A percentile compares a stretch with the other conserved stretches of the same genome.
phyloP scores from a whole-genome alignment of 2,888 invertebrate species.

The Dolichomitus sp. region DNA sequence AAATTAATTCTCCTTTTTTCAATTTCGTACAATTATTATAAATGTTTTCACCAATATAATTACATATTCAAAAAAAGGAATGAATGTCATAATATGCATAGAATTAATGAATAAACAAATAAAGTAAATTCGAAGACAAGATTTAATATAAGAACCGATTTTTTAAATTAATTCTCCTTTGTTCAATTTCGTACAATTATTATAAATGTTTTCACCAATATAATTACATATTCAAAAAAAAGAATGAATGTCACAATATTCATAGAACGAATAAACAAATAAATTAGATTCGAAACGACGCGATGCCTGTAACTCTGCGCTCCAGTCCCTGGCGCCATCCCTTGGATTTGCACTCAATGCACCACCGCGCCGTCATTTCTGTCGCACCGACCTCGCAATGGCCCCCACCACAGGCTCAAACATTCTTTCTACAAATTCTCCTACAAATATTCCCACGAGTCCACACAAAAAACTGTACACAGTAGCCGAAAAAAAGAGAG shows the following conservation, averaged over 20 bases:
- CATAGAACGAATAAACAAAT: too few relatives aligned
- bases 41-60: neutral
- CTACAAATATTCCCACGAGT: neutral
- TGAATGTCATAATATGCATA: neutral
- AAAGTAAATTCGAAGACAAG: too few relatives aligned
- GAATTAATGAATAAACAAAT: too few relatives aligned
- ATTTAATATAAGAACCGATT: too few relatives aligned
- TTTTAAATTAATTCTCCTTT: too few relatives aligned
- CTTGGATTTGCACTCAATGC: slow-evolving; percentile 5
- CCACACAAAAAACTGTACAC: neutral
- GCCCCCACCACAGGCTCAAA: neutral
- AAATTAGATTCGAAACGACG: too few relatives aligned
- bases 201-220: neutral
- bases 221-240: too few relatives aligned
- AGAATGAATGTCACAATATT: neutral
- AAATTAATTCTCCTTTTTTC: too few relatives aligned
- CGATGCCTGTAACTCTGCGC: neutral
- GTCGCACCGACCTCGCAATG: slow-evolving; percentile 22
- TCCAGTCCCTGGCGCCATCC: slow-evolving; percentile 46
- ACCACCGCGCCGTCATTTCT: neutral
- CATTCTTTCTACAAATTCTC: neutral
- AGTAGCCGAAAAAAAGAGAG: neutral
- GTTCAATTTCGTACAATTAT: too few relatives aligned
- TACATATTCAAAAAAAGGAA: neutral
- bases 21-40: too few relatives aligned